Conservation (phyloP, 2,888 invertebrate species). For the Herminia tarsipennalis region DNA sequence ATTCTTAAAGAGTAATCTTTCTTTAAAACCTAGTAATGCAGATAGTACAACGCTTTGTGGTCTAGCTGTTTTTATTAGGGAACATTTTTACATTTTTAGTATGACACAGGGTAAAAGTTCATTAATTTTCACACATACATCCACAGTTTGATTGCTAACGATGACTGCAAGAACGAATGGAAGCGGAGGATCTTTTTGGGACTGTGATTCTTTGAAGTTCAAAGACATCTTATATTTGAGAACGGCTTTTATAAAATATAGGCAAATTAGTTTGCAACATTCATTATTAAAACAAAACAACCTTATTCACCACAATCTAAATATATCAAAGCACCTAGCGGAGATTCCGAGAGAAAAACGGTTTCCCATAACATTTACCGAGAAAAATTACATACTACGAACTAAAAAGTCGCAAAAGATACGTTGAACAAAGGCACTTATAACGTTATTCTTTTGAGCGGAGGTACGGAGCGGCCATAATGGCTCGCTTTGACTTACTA, state of each 20-base stretch:
- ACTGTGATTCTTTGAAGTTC: neutral
- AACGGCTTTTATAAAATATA: too few species aligned
- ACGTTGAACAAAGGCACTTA: conserved; percentile 48
- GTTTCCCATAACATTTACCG: conserved; percentile 73
- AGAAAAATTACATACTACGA: conserved; percentile 58
- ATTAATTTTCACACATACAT: too few species aligned
- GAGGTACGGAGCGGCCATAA: conserved; percentile 66
- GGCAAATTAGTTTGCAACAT: conserved; percentile 14
- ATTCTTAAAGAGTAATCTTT: too few species aligned
- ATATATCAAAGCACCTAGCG: conserved; percentile 54
- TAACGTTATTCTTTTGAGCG: conserved; percentile 47
- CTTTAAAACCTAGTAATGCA: too few species aligned
- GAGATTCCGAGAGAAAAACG: conserved; percentile 60
- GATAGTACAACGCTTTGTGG: too few species aligned
- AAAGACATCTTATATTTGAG: too few species aligned
- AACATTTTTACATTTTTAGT: too few species aligned
- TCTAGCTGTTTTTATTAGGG: too few species aligned
- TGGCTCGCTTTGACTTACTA: conserved; percentile 88
- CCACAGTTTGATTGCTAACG: too few species aligned
- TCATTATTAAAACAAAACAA: conserved; percentile 39
- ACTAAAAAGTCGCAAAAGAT: conserved; percentile 49
- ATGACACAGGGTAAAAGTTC: too few species aligned
- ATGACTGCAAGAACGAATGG: too few species aligned
- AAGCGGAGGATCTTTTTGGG: too few species aligned
- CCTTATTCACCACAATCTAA: conserved; percentile 40